Evolutionary conservation across 2,797 vertebrate species (phyloP), one percentile per base, ranked within the genome.

Genomic region (Pagetopsis macropterus): DNA sequence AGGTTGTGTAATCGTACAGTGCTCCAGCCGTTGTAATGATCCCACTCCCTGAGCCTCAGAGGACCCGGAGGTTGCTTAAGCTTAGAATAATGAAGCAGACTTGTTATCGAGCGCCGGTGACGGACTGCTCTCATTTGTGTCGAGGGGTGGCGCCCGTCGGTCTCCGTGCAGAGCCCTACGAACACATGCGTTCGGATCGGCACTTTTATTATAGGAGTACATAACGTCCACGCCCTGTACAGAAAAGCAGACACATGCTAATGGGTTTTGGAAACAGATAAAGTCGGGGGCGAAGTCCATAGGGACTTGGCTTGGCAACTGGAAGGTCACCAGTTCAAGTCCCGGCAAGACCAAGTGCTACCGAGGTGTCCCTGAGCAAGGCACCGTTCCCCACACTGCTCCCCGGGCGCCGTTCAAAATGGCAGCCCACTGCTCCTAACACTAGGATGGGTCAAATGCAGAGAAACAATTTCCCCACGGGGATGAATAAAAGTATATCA

Each of bases 1-100:
- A 46, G 61, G 65, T 87, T 85, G 81, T 87, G 86, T 79, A 65
- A 86, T 67, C 73, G 77, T 77, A 57, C 73, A 9, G 65, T 10
- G 70, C 82, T 85, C 69, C 87, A 84, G 84, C 82, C 84, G 78
- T 84, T 89, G 91, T 92, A 93, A 93, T 89, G 85, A 92, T 89
- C 81, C 82, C 82, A 58, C 88, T 88, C 86, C 71, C 84, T 78
- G 43, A 73, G 79, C 85, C 89, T 86, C 89, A 78, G 78, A 88
- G 89, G 90, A 88, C 82, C 66, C 15, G 70, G 77, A 76, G 85
- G 89, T 90, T 79, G 85, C 86, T 80, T 87, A 87, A 90, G 85
- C 87, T 84, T 19, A 14, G 84, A 86, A 91, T 90, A 92, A 93
- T 87, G 89, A 91, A 92, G 85, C 82, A 52, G 82, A 82, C 83